phyloP scores from a whole-genome alignment of 2,113 vertebrate species.

The Dascyllus trimaculatus region DNA sequence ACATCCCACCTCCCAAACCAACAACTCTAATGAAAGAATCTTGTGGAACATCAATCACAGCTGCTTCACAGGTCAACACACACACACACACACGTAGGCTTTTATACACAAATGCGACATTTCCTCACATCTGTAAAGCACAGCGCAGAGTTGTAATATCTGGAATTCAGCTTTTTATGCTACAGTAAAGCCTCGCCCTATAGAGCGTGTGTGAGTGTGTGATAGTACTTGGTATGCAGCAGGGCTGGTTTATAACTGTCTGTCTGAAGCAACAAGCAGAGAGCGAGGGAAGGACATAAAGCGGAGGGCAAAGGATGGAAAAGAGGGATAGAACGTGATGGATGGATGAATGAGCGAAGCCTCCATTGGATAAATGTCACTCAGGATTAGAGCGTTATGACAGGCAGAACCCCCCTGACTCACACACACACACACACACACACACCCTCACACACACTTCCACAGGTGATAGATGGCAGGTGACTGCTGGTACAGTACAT shows the following conservation, averaged over 20 bases:
- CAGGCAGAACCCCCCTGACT: slow-evolving; percentile 55
- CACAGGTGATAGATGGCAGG: slow-evolving; percentile 72
- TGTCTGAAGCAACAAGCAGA: slow-evolving; percentile 67
- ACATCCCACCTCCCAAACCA: not conserved
- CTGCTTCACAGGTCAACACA: slow-evolving; percentile 25
- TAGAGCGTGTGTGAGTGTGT: not conserved
- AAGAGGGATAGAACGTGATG: slow-evolving; percentile 66
- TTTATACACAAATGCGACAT: not conserved
- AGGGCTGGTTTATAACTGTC: slow-evolving; percentile 46
- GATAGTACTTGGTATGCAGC: slow-evolving; percentile 62
- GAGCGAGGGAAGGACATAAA: slow-evolving; percentile 54
- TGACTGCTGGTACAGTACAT: slow-evolving; percentile 64
- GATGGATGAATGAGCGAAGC: slow-evolving; percentile 72
- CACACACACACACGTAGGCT: not conserved
- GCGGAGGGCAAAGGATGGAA: slow-evolving; percentile 49
- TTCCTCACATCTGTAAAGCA: not conserved
- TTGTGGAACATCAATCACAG: slow-evolving; percentile 29
- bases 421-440: slow-evolving; percentile 18
- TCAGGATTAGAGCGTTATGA: slow-evolving; percentile 80
- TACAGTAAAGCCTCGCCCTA: not conserved
- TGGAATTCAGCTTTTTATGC: not conserved
- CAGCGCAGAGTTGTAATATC: not conserved
- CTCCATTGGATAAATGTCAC: slow-evolving; percentile 79
- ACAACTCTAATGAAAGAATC: slow-evolving; percentile 41
- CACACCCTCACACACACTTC: slow-evolving; percentile 43